These are phyloP conservation scores for Andinoacara biseriatus DNA, from an alignment of 2,113 vertebrate genomes.

Conservation along the genomic window DNA sequence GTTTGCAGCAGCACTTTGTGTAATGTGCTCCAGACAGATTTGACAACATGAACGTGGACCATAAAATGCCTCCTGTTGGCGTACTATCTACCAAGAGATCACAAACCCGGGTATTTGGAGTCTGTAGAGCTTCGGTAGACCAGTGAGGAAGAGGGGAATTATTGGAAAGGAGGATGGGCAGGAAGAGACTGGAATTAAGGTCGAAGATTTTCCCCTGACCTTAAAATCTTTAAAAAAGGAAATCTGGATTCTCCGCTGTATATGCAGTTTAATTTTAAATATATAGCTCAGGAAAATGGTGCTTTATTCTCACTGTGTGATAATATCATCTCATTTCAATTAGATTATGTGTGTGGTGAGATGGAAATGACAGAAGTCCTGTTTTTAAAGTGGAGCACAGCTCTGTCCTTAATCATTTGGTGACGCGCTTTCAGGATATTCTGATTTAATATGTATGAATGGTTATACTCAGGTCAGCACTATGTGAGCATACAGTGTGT, in stretches of 20 bases:
- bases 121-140: conserved; percentile 5
- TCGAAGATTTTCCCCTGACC: not conserved
- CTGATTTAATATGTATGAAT: conserved; percentile 25
- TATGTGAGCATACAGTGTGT: not conserved
- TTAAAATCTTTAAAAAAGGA: conserved; percentile 25
- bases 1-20: conserved; percentile 65
- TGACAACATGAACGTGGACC: conserved; percentile 59
- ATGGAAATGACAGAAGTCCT: not conserved
- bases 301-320: not conserved
- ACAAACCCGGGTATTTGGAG: conserved; percentile 31
- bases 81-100: conserved; percentile 36
- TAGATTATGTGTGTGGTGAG: not conserved
- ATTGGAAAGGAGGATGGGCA: conserved; percentile 2
- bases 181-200: conserved; percentile 16
- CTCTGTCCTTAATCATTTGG: not conserved
- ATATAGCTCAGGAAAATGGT: conserved; percentile 1
- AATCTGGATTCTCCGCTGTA: conserved; percentile 1
- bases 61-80: conserved; percentile 56
- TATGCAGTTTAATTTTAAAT: conserved; percentile 21
- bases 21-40: conserved; percentile 61
- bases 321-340: conserved; percentile 7
- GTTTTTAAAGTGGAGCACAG: not conserved
- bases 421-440: conserved; percentile 5
- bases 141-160: not conserved
- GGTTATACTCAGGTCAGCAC: conserved; percentile 4